phyloP scores from a whole-genome alignment of 1,140 invertebrate species.

The Phthorimaea operculella region DNA sequence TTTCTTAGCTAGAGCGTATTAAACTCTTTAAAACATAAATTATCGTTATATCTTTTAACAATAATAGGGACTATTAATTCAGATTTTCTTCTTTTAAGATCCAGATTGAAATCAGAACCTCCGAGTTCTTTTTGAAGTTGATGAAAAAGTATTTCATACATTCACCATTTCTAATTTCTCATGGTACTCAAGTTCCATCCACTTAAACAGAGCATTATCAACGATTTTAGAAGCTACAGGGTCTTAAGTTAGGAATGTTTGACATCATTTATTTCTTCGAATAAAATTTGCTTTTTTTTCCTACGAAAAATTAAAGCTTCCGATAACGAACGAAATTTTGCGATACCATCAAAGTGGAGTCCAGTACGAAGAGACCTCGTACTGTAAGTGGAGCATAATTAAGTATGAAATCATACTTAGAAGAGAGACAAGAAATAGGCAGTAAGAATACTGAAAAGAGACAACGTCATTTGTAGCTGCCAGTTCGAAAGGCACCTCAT shows the following conservation, averaged over 20 bases:
- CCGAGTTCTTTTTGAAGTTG: no score
- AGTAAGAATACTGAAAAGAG: conserved; percentile 23
- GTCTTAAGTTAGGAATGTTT: conserved; percentile 33
- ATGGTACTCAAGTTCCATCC: no score
- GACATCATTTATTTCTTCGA: conserved; percentile 11
- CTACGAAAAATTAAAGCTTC: conserved; percentile 24
- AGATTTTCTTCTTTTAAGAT: no score
- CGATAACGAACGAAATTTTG: neutral
- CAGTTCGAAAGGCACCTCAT: conserved; percentile 9
- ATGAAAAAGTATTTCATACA: no score
- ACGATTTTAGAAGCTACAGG: neutral
- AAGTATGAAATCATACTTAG: neutral
- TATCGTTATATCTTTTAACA: no score
- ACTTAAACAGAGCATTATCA: neutral
- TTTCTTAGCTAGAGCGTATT: no score
- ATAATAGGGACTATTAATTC: no score
- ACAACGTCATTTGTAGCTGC: neutral
- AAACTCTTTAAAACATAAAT: no score
- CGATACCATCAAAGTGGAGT: conserved; percentile 3
- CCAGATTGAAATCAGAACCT: no score
- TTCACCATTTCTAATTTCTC: no score
- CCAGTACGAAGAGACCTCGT: neutral
- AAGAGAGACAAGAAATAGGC: conserved; percentile 15
- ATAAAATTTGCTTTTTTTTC: neutral
- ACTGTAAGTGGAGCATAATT: neutral